Base-by-base conservation (phyloP, 2,888 invertebrate species). In the Drepanosiphum platanoidis region DNA sequence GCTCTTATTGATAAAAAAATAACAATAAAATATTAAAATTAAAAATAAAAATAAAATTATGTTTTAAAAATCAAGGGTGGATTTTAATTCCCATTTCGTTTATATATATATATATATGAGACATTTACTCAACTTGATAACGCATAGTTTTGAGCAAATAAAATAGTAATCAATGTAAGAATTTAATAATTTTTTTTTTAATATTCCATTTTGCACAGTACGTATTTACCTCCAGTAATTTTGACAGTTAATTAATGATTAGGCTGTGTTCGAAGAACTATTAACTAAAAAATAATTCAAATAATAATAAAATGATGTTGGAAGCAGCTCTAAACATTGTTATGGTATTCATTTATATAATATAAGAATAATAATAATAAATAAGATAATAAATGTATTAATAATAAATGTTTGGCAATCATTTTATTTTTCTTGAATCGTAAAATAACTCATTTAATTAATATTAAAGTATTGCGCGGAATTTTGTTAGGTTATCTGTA, bases 341-440 rank as follows among this genome's bases (percentile, higher is more conserved):
- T 84, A 84, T 52, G 83, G 74, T 83, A 83, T 68, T 75, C 83
- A 75, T 84, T 83, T 52, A 68, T 84, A 84, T 84, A 75, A 84
- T 83, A 83, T 82, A 34, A n/a, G n/a, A n/a, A n/a, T 84, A 84
- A 83, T 75, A 75, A 84, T 84, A 83, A 83, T 83, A 83, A 83
- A 68, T 77, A 84, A 70, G 81, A 84, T 84, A 75, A 77, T 84
- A 84, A 84, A 75, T 77, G 75, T 84, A 84, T 75, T 68, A 84
- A 75, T 84, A 75, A 84, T 84, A 77, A 84, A 84, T 82, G 66
- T 84, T 83, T 84, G 83, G 83, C 75, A 77, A 84, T 75, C n/a
- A n/a, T 75, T 83, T 84, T 84, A 84, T 84, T 84, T n/a, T 68
- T 77, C 74, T 83, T 83, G 83, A 66, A 83, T 75, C 30, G 18